These are phyloP conservation scores for Cisticola juncidis DNA, from an alignment of 2,113 vertebrate species.

Conservation along the genomic window DNA sequence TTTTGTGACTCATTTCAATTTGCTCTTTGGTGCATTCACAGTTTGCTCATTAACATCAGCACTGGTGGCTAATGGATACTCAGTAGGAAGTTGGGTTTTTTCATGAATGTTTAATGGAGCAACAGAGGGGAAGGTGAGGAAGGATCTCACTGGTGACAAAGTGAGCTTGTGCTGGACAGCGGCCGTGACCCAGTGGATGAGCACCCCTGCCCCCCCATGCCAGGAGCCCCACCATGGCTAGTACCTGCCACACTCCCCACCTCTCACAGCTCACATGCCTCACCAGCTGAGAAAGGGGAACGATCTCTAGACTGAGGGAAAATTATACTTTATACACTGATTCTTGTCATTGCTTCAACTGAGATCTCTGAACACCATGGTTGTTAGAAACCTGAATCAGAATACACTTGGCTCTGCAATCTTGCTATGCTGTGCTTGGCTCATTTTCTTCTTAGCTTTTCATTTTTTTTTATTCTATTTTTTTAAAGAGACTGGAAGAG, in stretches of 20 bases:
- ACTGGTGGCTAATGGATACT: slow-evolving; percentile 74
- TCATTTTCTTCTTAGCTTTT: background rate
- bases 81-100: slow-evolving; percentile 71
- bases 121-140: slow-evolving; percentile 64
- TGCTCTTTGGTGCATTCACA: slow-evolving; percentile 56
- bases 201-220: background rate
- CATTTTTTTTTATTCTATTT: background rate
- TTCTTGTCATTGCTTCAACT: background rate
- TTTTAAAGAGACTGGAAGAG: background rate
- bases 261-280: rapidly evolving
- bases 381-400: background rate
- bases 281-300: background rate
- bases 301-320: background rate
- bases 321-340: background rate
- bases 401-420: background rate
- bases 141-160: background rate
- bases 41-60: slow-evolving; percentile 74
- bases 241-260: rapidly evolving
- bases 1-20: slow-evolving; percentile 79
- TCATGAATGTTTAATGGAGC: slow-evolving; percentile 78
- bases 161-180: rapidly evolving
- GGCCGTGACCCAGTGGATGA: background rate
- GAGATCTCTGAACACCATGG: background rate
- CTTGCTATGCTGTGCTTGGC: background rate
- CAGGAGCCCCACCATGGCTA: rapidly evolving